Evolutionary conservation across 2,113 vertebrate genomes (phyloP).

Genomic region (Cavia aperea): DNA sequence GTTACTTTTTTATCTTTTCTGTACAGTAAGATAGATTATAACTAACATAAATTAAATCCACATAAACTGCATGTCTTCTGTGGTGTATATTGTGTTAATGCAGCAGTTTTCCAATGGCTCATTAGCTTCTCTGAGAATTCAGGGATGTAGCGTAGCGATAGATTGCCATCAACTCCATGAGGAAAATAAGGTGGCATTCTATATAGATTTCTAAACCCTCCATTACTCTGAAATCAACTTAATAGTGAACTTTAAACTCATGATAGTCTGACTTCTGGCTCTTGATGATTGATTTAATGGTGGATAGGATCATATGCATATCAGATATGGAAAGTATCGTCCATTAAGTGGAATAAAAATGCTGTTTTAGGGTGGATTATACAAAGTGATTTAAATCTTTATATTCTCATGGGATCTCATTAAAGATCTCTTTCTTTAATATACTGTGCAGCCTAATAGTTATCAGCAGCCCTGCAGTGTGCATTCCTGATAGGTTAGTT

Average conservation of each 20-base stretch:
- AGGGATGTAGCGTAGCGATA: not conserved
- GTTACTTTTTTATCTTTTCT: conserved; percentile 9
- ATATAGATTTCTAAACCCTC: conserved; percentile 19
- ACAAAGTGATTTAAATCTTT: conserved; percentile 52
- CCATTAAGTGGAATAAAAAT: conserved; percentile 69
- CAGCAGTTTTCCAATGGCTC: conserved; percentile 9
- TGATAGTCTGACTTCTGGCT: conserved; percentile 14
- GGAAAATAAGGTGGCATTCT: not conserved
- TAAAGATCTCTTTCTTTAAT: conserved; percentile 72
- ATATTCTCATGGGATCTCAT: conserved; percentile 77
- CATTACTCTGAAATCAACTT: not conserved
- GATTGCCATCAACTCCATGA: not conserved
- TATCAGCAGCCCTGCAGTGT: conserved; percentile 69
- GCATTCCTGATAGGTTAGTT: conserved; percentile 74
- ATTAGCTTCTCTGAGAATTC: not conserved
- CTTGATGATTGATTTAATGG: conserved; percentile 55
- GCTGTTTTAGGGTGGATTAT: conserved; percentile 53
- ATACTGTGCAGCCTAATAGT: conserved; percentile 61
- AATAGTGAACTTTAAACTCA: conserved; percentile 28
- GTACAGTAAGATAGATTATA: not conserved
- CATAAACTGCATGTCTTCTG: not conserved
- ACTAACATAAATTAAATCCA: not conserved
- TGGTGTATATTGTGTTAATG: not conserved
- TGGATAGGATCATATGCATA: not conserved
- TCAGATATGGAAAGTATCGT: conserved; percentile 43